Base-by-base conservation (phyloP, 2,797 vertebrate species). In the Channallabes apus region DNA sequence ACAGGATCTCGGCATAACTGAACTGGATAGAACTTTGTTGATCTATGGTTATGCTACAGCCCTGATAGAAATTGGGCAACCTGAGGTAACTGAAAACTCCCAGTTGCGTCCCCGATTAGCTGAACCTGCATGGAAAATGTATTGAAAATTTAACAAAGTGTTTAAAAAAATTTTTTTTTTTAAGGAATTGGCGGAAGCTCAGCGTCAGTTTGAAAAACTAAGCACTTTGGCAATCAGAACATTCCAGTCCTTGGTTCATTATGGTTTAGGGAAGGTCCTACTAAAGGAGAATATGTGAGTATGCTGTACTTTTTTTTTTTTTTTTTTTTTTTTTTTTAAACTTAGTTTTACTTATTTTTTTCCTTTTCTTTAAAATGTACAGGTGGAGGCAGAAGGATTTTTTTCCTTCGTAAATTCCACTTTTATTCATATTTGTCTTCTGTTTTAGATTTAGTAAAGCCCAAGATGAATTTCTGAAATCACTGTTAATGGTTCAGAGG, bases 231-330 rank as follows among this genome's bases (percentile, higher is more conserved):
- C 96, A 58, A 95, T 96, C 89, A 94, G 94, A 65, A 93, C 85
- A 1, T 96, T 97, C 90, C 95, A 96, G 88, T 96, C 94, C 87
- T 91, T 99, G 90, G 96, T 97, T 62, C 96, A 93, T 85, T 98
- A 95, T 85, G 96, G 96, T 71, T 91, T 96, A 67, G 98, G 97
- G 35, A 96, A 91, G 87, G 93, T 97, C 0, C 96, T 96, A 86
- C 91, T 97, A 35, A 97, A 93, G 84, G 97, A 98, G 87, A 99
- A 99, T 94, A 95, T 96, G 98, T 94, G 80, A 87, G 94, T 94
- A 80, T 54, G 2, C 87, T 4, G 76, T 41, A 18, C 67, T 18
- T 69, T 59, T 46, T 46, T 46, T 12, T 46, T 12, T 2, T 11
- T 46, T 12, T 46, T 46, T 46, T 46, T 12, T 46, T 46, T 46